These are phyloP conservation scores for Orthosia cruda DNA, from an alignment of 2,888 invertebrate genomes.

Conservation along the genomic window DNA sequence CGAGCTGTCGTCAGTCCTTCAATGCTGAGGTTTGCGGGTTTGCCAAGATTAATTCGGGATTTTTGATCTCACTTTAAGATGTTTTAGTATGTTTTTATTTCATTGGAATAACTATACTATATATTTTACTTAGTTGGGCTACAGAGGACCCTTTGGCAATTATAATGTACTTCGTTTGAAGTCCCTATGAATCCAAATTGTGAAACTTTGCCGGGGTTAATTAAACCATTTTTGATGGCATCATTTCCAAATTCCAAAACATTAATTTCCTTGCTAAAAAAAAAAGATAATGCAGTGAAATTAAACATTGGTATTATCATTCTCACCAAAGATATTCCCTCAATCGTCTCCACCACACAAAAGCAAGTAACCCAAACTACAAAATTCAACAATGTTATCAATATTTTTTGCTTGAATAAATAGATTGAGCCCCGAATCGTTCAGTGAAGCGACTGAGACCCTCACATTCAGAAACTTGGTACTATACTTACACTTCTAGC, in stretches of 20 bases:
- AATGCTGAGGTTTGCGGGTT: slow-evolving; percentile 19
- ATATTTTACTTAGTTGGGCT: too few relatives aligned
- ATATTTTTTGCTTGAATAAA: slow-evolving; percentile 54
- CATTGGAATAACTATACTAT: too few relatives aligned
- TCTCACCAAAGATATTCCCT: slow-evolving; percentile 3
- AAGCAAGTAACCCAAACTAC: slow-evolving; percentile 42
- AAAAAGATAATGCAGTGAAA: slow-evolving; percentile 12
- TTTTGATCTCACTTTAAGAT: slow-evolving; percentile 12
- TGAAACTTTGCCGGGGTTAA: too few relatives aligned
- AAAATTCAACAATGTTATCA: slow-evolving; percentile 59
- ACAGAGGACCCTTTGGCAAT: too few relatives aligned
- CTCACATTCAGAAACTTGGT: slow-evolving; percentile 52
- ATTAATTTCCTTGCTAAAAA: neutral
- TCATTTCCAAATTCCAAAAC: neutral
- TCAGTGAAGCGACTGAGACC: slow-evolving; percentile 31
- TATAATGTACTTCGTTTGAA: too few relatives aligned
- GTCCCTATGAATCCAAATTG: too few relatives aligned
- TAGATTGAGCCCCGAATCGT: slow-evolving; percentile 40
- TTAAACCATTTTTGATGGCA: too few relatives aligned
- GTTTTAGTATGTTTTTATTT: neutral
- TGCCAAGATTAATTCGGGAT: slow-evolving; percentile 5
- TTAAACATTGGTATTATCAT: neutral
- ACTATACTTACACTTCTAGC: slow-evolving; percentile 21
- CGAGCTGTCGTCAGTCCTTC: slow-evolving; percentile 6
- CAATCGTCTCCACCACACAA: slow-evolving; percentile 31